A percentile compares a stretch with the other conserved stretches of the same genome.
Evolutionary conservation across 2,113 vertebrate species (phyloP).

Genomic region (Lanius ludovicianus): DNA sequence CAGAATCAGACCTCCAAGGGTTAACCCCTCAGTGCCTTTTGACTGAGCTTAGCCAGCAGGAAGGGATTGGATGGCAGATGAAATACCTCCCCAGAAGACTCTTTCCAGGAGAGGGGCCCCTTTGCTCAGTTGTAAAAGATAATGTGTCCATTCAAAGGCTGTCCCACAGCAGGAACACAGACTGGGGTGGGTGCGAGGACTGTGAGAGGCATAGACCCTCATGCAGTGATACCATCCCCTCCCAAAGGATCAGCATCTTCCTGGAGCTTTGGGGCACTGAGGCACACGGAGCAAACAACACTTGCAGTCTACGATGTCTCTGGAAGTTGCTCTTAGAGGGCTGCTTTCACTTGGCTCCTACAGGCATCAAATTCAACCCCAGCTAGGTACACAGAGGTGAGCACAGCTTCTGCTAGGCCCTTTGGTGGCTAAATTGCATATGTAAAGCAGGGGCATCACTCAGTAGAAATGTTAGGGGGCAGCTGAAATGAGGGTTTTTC

Average conservation of each 20-base stretch:
- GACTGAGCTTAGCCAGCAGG: not conserved
- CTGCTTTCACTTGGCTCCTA: not conserved
- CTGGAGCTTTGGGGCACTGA: not conserved
- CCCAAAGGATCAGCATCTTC: not conserved
- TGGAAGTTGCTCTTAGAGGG: not conserved
- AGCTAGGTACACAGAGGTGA: not conserved
- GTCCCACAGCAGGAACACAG: not conserved
- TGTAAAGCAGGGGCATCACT: not conserved
- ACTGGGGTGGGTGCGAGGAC: not conserved
- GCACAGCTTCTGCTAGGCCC: not conserved
- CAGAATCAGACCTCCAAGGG: not conserved
- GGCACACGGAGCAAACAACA: not conserved
- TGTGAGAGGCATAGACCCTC: not conserved
- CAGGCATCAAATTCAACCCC: not conserved
- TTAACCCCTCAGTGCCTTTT: slow-evolving; percentile 5
- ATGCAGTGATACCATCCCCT: not conserved
- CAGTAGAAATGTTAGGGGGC: not conserved
- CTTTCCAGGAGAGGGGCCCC: slow-evolving; percentile 12
- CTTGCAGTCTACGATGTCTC: not conserved
- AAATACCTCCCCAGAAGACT: not conserved
- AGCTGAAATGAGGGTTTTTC: not conserved
- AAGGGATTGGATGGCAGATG: slow-evolving; percentile 10
- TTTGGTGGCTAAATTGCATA: not conserved
- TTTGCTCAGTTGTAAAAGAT: not conserved
- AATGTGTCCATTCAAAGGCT: not conserved